Conservation (phyloP, 2,113 vertebrate genomes). For the Mus spicilegus region DNA sequence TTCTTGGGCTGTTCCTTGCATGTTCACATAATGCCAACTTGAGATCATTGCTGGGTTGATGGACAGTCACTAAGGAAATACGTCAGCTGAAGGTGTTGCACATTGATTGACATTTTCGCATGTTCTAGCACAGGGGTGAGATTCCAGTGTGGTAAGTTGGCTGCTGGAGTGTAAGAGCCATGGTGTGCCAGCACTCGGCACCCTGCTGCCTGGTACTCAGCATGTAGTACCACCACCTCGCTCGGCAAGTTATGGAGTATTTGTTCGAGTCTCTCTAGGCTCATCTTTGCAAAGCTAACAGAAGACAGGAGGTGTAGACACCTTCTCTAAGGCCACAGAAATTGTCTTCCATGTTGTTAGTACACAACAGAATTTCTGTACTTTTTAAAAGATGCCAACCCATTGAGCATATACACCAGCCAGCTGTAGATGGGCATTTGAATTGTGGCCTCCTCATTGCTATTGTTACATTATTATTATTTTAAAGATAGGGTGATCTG, state of each 20-base stretch:
- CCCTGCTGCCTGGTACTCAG: rapidly evolving
- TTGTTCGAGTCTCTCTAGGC: not conserved
- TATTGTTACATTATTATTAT: not conserved
- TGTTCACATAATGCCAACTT: not conserved
- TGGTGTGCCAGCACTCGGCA: rapidly evolving
- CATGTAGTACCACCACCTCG: not conserved
- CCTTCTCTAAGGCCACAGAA: not conserved
- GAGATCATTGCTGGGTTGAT: not conserved
- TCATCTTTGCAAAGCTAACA: not conserved
- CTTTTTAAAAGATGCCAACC: not conserved
- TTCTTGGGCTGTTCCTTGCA: not conserved
- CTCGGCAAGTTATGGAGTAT: not conserved
- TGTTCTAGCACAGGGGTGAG: not conserved
- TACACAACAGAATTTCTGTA: not conserved
- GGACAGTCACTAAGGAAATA: too few relatives aligned
- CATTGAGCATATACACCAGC: too few relatives aligned
- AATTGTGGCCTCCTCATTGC: not conserved
- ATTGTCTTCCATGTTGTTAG: not conserved
- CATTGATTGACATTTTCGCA: not conserved
- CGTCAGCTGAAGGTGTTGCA: not conserved
- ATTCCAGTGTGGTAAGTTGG: not conserved
- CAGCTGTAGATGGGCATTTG: not conserved
- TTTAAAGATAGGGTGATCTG: not conserved
- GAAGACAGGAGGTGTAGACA: not conserved
- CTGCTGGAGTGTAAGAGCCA: rapidly evolving